Base-by-base conservation (phyloP, 2,113 vertebrate genomes). In the Prolemur simus region DNA sequence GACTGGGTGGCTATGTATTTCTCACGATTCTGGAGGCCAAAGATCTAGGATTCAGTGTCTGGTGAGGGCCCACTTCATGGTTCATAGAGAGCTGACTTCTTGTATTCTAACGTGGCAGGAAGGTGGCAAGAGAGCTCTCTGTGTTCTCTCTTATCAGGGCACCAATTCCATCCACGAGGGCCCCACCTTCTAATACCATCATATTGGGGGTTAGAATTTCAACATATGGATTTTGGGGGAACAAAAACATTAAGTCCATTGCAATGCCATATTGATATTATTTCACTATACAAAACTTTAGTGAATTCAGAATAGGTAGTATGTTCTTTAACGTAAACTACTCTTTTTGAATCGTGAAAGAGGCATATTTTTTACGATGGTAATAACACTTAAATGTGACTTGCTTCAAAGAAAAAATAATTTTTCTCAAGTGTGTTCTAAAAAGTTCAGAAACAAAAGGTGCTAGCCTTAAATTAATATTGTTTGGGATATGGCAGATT, bases 1-100 rank as follows among this genome's bases (percentile, higher is more conserved):
- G 2, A 8, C 0, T 9, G 8, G 29, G 42, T 13, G 11, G 45
- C 11, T 45, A 27, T 17, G 0, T 56, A 3, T 52, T 39, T 56
- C 45, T 27, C 69, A 42, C 5, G 39, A 23, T 39, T 34, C 27
- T 86, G 52, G 34, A 52, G 71, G 21, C 34, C 25, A 3, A 32
- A 77, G 68, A 4, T 73, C 78, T 49, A 21, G 47, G 27, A 11
- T 5, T 39, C 2, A 27, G 7, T 3, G 0, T 73, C 68, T 49
- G n/a, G 14, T 60, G 73, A n/a, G 5, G 2, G 1, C 34, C 32
- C 17, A 13, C 20, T 60, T 47, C 15, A 23, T 34, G 32, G 56
- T 47, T 87, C 25, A 49, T 2, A 32, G 42, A 49, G 47, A n/a
- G 42, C 6, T 8, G 23, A 15, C 11, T 23, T 58, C 14, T 17